phyloP scores from a whole-genome alignment of 2,888 invertebrate genomes.

The Ochropleura leucogaster region DNA sequence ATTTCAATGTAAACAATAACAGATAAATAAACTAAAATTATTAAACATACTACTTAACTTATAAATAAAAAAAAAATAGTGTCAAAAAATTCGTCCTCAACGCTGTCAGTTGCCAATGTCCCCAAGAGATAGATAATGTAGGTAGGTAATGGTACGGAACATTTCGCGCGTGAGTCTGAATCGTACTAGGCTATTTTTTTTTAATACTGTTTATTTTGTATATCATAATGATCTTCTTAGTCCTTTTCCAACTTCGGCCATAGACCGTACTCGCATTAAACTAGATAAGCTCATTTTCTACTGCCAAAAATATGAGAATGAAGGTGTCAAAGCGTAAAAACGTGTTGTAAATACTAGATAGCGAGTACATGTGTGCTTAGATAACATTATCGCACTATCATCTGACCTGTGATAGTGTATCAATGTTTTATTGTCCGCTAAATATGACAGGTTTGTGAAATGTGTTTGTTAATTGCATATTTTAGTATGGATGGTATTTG shows the following conservation, averaged over 20 bases:
- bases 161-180: too few species aligned
- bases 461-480: conserved; percentile 7
- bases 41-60: too few species aligned
- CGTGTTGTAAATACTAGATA: conserved; percentile 53
- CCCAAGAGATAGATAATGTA: too few species aligned
- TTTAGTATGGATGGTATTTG: not conserved
- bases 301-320: not conserved
- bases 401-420: conserved; percentile 51
- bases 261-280: not conserved
- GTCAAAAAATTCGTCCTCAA: too few species aligned
- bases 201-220: too few species aligned
- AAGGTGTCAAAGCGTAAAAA: conserved; percentile 25
- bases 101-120: too few species aligned
- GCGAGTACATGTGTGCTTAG: conserved; percentile 22
- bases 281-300: not conserved
- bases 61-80: too few species aligned
- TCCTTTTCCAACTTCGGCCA: not conserved
- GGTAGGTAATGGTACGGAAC: too few species aligned
- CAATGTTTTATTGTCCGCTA: conserved; percentile 27
- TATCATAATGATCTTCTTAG: not conserved
- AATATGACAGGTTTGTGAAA: conserved; percentile 13
- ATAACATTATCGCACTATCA: conserved; percentile 52
- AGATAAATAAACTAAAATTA: too few species aligned
- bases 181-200: too few species aligned
- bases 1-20: too few species aligned